Evolutionary conservation across 1,140 invertebrate genomes (phyloP).

Genomic region (Dendroctonus ponderosae): DNA sequence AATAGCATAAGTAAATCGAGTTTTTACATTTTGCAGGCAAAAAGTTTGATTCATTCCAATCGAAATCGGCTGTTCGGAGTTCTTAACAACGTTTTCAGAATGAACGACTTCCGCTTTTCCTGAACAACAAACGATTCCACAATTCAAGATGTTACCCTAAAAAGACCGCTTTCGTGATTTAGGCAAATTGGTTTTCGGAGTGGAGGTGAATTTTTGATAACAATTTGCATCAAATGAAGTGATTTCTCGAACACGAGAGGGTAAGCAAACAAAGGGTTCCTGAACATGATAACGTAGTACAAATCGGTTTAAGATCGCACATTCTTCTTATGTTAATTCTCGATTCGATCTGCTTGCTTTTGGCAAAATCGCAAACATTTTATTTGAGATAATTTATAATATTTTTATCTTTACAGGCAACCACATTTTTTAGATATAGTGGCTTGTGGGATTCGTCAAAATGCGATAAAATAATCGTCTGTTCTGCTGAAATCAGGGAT

Average conservation of each 20-base stretch:
- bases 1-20: background rate
- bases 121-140: conserved; percentile 6
- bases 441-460: no score
- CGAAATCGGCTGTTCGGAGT: conserved; percentile 6
- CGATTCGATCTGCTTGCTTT: no score
- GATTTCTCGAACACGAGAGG: conserved; percentile 15
- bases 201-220: conserved; percentile 26
- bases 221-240: conserved; percentile 25
- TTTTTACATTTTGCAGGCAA: background rate
- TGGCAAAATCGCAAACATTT: no score
- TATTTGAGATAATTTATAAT: no score
- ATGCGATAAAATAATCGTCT: no score
- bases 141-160: conserved; percentile 19
- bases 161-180: conserved; percentile 20
- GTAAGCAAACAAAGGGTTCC: conserved; percentile 15
- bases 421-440: no score
- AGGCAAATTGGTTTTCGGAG: conserved; percentile 21
- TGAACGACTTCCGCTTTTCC: conserved; percentile 3
- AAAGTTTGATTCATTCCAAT: background rate
- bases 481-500: no score
- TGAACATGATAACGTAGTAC: conserved; percentile 3
- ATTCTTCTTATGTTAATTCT: no score
- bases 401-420: no score
- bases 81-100: conserved; percentile 5
- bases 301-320: no score